Conservation (phyloP, 2,888 invertebrate genomes). For the Calliopum simillimum region DNA sequence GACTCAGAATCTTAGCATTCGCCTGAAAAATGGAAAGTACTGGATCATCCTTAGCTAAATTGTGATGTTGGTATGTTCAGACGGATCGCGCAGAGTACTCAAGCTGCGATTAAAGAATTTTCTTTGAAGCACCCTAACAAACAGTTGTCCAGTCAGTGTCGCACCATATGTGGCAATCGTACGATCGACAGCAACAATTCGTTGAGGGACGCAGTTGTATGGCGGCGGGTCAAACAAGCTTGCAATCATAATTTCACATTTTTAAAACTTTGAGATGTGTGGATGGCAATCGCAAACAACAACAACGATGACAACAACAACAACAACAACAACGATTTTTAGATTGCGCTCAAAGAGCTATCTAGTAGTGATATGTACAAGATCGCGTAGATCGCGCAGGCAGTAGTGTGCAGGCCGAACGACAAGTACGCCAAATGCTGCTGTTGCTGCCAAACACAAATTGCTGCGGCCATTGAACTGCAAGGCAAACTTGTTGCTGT, state of each 20-base stretch:
- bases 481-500: conserved; percentile 59
- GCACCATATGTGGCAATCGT: conserved; percentile 3
- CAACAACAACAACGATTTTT: conserved; percentile 6
- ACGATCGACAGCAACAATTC: too few relatives aligned
- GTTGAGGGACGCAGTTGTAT: background rate
- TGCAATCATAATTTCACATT: conserved; percentile 32
- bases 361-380: conserved; percentile 1
- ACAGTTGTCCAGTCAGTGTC: background rate
- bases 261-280: background rate
- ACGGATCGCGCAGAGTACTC: too few relatives aligned
- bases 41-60: too few relatives aligned
- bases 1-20: too few relatives aligned
- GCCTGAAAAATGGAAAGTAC: too few relatives aligned
- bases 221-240: conserved; percentile 26
- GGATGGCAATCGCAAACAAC: background rate
- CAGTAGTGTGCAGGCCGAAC: too few relatives aligned
- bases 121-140: too few relatives aligned
- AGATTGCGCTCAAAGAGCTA: conserved; percentile 12
- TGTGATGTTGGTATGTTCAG: too few relatives aligned
- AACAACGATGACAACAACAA: background rate
- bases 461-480: conserved; percentile 61
- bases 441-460: conserved; percentile 22
- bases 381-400: background rate
- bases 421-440: background rate
- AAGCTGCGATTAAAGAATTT: too few relatives aligned